Evolutionary conservation across 2,797 vertebrate genomes (phyloP).

Genomic region (Streptopelia turtur): DNA sequence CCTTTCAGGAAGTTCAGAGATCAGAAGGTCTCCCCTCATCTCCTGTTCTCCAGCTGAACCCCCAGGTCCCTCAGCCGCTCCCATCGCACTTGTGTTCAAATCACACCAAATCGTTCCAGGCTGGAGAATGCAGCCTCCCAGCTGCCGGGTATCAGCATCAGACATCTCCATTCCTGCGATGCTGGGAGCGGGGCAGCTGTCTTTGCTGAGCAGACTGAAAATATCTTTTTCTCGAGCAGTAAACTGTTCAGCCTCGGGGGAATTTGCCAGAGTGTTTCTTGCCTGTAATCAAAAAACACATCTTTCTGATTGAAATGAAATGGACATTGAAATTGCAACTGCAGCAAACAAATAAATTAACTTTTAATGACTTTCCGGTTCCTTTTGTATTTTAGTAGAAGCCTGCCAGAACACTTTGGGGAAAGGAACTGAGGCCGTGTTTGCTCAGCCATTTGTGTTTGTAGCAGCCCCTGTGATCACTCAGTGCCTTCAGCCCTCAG

Average conservation of each 20-base stretch:
- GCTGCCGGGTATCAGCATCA: neutral
- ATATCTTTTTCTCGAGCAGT: neutral
- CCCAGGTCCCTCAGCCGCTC: too few relatives aligned
- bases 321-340: neutral
- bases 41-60: too few relatives aligned
- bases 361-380: constrained; percentile 5
- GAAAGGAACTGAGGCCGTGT: rapidly evolving
- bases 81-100: too few relatives aligned
- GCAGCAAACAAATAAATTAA: neutral
- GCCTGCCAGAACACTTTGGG: neutral
- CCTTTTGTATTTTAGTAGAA: neutral
- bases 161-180: rapidly evolving
- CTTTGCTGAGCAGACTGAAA: neutral
- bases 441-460: rapidly evolving
- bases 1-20: too few relatives aligned
- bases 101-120: too few relatives aligned
- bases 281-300: neutral
- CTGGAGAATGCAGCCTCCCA: neutral
- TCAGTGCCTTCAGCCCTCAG: neutral
- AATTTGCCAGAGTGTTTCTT: neutral
- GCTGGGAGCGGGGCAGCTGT: rapidly evolving
- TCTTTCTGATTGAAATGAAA: neutral
- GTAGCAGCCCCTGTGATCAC: neutral
- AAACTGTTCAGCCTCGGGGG: neutral
- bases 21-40: too few relatives aligned